Evolutionary conservation across 2,113 vertebrate species (phyloP).

Genomic region (Rana temporaria): DNA sequence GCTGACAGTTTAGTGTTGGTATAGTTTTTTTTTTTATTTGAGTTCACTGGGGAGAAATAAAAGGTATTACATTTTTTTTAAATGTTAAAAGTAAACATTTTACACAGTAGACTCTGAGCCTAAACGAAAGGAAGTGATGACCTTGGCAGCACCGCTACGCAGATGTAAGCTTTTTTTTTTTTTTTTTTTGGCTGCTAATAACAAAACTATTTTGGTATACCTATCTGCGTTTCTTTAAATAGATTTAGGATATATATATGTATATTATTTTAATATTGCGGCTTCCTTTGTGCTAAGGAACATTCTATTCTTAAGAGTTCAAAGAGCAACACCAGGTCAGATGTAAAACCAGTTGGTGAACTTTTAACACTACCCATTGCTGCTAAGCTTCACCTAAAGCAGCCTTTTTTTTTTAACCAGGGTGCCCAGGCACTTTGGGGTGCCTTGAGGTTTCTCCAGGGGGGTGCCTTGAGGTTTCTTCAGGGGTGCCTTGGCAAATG

Average conservation of each 20-base stretch:
- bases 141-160: slow-evolving; percentile 7
- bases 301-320: not conserved
- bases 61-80: not conserved
- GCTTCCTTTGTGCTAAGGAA: slow-evolving; percentile 5
- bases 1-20: not conserved
- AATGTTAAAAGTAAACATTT: not conserved
- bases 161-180: slow-evolving; percentile 16
- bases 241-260: slow-evolving; percentile 8
- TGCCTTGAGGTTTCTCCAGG: no score
- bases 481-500: no score
- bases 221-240: not conserved
- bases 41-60: not conserved
- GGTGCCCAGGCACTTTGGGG: no score
- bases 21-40: not conserved
- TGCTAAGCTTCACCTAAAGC: no score
- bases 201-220: slow-evolving; percentile 2
- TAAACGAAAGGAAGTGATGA: not conserved
- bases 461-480: no score
- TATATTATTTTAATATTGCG: not conserved
- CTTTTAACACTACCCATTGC: no score
- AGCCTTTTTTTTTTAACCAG: no score
- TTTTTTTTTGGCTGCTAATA: slow-evolving; percentile 12
- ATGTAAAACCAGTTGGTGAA: no score
- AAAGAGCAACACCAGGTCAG: no score
- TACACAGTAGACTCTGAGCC: not conserved